Evolutionary conservation across 2,797 vertebrate species (phyloP), one percentile per base, ranked within the genome.

Genomic region (Threskiornis aethiopicus): DNA sequence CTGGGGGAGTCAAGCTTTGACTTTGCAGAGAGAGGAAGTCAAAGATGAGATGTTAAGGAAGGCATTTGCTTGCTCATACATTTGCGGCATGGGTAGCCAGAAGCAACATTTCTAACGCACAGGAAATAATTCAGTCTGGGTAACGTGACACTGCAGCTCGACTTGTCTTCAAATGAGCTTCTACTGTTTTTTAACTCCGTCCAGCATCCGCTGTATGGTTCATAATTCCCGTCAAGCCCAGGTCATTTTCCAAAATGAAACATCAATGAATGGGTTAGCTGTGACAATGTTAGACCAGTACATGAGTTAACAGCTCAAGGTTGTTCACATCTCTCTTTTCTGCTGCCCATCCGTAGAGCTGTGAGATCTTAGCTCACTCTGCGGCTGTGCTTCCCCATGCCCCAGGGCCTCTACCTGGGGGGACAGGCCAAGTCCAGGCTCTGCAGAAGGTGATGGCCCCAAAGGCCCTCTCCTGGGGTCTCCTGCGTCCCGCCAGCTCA

Each of bases 101-200:
- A 91, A 96, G 89, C 79, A 87, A 86, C 47, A 2, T 89, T 93
- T 96, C 33, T 61, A 90, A 94, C 2, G 16, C 77, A 95, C 96
- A 96, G 96, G 95, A 97, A 95, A 97, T 90, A 67, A 89, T 84
- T 87, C 86, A 31, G 86, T 90, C 92, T 92, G 79, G 76, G 93
- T 95, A 96, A 94, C 42, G 41, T 62, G 81, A 96, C 76, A 64
- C 94, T 92, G 69, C 75, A 87, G 72, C 84, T 87, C 81, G 78
- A 17, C 49, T 94, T 75, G 42, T 89, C 84, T 91, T 95, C 69
- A 75, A 47, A 65, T 76, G 69, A 81, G 69, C 33, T 86, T 92
- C 78, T 81, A 7, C 81, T 58, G 57, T 4, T 89, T 87, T 89
- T 82, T 67, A 83, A 37, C 65, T 93, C 44, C 11, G 10, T 80